phyloP scores from a whole-genome alignment of 2,888 invertebrate genomes.

The Gasteruption jaculator region DNA sequence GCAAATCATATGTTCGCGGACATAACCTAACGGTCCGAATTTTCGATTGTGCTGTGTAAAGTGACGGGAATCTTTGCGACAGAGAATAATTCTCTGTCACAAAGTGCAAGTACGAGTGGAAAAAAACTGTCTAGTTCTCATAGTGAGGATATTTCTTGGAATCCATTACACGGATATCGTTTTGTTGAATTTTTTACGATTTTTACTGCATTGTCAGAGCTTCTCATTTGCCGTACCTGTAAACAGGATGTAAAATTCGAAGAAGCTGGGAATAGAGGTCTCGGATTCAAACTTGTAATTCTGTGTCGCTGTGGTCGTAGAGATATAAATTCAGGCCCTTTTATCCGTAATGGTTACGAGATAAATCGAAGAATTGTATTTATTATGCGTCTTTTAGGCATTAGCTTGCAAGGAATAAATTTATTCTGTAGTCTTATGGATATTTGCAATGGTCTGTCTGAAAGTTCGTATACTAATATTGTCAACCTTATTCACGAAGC shows the following conservation, averaged over 20 bases:
- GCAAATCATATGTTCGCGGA: too few species aligned
- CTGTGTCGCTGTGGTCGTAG: slow-evolving; percentile 20
- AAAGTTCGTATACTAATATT: slow-evolving; percentile 15
- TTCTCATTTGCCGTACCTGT: slow-evolving; percentile 18
- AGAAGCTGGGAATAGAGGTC: slow-evolving; percentile 23
- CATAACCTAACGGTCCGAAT: too few species aligned
- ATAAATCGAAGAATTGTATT: slow-evolving; percentile 28
- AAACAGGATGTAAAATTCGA: slow-evolving; percentile 22
- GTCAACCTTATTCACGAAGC: slow-evolving; percentile 15
- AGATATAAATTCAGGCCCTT: slow-evolving; percentile 23
- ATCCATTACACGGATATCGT: slow-evolving; percentile 15
- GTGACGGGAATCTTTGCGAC: too few species aligned
- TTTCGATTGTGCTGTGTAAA: too few species aligned
- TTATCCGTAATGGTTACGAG: slow-evolving; percentile 23
- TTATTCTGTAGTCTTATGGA: slow-evolving; percentile 27
- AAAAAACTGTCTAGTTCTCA: slow-evolving; percentile 17
- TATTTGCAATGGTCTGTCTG: slow-evolving; percentile 19
- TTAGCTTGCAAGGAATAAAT: slow-evolving; percentile 25
- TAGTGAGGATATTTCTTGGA: slow-evolving; percentile 14
- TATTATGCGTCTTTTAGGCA: slow-evolving; percentile 24
- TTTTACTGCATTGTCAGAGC: slow-evolving; percentile 16
- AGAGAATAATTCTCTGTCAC: too few species aligned
- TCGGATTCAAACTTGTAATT: slow-evolving; percentile 26
- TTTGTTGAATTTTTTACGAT: slow-evolving; percentile 18
- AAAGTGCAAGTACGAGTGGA: slow-evolving; percentile 16